Conservation (phyloP, 2,888 invertebrate genomes). For the Melipona beecheii region DNA sequence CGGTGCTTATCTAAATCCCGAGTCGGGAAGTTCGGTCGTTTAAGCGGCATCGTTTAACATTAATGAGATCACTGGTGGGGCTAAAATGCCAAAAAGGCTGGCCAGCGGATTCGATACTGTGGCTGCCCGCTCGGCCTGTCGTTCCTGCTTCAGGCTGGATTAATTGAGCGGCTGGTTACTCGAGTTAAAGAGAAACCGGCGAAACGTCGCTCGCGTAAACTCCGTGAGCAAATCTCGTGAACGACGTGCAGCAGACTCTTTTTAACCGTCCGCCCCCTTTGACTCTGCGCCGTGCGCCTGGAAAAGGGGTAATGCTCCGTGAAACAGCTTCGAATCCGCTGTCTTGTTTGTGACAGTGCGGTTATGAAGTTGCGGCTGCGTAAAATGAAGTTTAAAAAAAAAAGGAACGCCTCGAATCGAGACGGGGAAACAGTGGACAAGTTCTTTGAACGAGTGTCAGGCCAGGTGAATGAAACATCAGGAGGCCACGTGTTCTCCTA, state of each 20-base stretch:
- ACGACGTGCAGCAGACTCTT: slow-evolving; percentile 20
- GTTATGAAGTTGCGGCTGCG: slow-evolving; percentile 52
- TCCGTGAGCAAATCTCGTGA: slow-evolving; percentile 10
- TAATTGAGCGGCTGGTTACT: slow-evolving; percentile 36
- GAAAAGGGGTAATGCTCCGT: slow-evolving; percentile 27
- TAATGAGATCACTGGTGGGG: slow-evolving; percentile 74
- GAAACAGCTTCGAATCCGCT: slow-evolving; percentile 28
- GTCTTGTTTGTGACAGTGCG: slow-evolving; percentile 41
- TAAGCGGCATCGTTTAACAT: slow-evolving; percentile 55
- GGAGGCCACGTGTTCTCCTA: too few species aligned
- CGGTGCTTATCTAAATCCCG: slow-evolving; percentile 63
- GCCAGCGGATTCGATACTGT: slow-evolving; percentile 15
- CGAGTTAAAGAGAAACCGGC: slow-evolving; percentile 9
- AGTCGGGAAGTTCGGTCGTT: slow-evolving; percentile 73
- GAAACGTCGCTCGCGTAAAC: slow-evolving; percentile 7
- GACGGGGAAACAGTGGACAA: slow-evolving; percentile 8
- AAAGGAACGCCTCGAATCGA: slow-evolving; percentile 5
- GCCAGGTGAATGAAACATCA: too few species aligned
- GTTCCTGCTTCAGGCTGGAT: slow-evolving; percentile 8
- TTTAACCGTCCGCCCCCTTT: slow-evolving; percentile 21
- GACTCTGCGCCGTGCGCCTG: neutral
- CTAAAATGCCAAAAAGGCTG: slow-evolving; percentile 41
- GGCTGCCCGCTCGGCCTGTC: neutral
- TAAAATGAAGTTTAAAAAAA: slow-evolving; percentile 35
- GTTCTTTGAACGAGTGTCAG: neutral